Conservation (phyloP, 2,888 invertebrate genomes). For the Volucella zonaria region DNA sequence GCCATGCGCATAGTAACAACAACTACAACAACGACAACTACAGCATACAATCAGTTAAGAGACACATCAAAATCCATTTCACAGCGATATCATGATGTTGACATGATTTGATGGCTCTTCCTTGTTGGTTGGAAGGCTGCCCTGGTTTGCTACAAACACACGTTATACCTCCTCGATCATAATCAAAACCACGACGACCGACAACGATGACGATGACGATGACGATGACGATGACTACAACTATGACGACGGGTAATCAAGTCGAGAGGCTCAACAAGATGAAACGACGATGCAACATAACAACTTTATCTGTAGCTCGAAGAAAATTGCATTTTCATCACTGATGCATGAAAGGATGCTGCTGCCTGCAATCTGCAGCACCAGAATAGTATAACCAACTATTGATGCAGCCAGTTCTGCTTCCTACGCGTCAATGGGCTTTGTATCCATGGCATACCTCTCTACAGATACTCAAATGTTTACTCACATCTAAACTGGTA, state of each 20-base stretch:
- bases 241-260: conserved; percentile 41
- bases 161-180: conserved; percentile 56
- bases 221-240: no score
- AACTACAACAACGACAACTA: conserved; percentile 16
- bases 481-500: conserved; percentile 68
- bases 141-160: conserved; percentile 38
- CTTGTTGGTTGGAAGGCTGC: conserved; percentile 56
- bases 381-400: not conserved
- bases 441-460: not conserved
- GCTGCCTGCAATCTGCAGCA: not conserved
- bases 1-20: not conserved
- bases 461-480: conserved; percentile 55
- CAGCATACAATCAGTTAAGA: conserved; percentile 67
- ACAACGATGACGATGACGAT: not conserved
- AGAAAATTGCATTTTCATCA: conserved; percentile 62
- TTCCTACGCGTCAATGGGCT: conserved; percentile 61
- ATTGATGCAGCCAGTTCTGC: not conserved
- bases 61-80: conserved; percentile 72
- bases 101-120: conserved; percentile 72
- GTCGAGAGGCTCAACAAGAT: conserved; percentile 38
- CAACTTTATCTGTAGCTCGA: conserved; percentile 60
- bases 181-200: conserved; percentile 51
- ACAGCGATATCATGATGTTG: conserved; percentile 71
- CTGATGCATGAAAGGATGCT: conserved; percentile 4
- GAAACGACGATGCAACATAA: conserved; percentile 47